Percentiles rank a stretch among this genome's conserved stretches.
Evolutionary conservation across 2,113 vertebrate species (phyloP).

Genomic region (Pedionomus torquatus): DNA sequence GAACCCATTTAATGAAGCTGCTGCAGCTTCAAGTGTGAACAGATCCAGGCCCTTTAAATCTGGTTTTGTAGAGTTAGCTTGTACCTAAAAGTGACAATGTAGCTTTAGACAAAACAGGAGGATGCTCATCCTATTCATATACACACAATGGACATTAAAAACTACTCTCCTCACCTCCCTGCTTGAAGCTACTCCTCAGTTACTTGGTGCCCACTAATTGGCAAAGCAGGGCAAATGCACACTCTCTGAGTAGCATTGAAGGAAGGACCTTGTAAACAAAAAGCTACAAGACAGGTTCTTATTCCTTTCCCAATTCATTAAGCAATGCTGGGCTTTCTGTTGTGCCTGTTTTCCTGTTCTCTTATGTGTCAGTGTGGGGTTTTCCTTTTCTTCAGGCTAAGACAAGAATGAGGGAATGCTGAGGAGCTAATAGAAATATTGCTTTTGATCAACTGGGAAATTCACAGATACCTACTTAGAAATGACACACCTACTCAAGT

Average conservation of each 20-base stretch:
- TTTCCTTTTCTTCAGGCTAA: slow-evolving; percentile 46
- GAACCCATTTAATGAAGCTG: neutral
- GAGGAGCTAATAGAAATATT: neutral
- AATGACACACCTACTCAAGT: neutral
- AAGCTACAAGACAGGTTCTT: neutral
- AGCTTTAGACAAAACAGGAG: neutral
- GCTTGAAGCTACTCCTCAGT: neutral
- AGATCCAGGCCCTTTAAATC: neutral
- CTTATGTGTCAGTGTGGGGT: neutral
- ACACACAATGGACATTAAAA: neutral
- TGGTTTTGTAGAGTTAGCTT: neutral
- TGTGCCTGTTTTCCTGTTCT: neutral
- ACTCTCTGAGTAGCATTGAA: neutral
- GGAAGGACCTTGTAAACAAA: neutral
- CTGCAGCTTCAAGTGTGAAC: neutral
- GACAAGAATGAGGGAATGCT: neutral
- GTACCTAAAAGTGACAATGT: neutral
- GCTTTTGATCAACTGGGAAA: neutral
- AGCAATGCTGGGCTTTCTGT: slow-evolving; percentile 30
- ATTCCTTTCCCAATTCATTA: slow-evolving; percentile 5
- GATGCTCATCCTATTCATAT: fast-evolving
- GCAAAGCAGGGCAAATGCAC: neutral
- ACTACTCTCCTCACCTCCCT: neutral
- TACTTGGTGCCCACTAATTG: neutral
- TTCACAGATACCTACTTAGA: neutral